Percentiles rank a stretch among this genome's conserved stretches.
These are phyloP conservation scores for Aramus guarauna DNA, from an alignment of 2,113 vertebrate genomes.

Conservation along the genomic window DNA sequence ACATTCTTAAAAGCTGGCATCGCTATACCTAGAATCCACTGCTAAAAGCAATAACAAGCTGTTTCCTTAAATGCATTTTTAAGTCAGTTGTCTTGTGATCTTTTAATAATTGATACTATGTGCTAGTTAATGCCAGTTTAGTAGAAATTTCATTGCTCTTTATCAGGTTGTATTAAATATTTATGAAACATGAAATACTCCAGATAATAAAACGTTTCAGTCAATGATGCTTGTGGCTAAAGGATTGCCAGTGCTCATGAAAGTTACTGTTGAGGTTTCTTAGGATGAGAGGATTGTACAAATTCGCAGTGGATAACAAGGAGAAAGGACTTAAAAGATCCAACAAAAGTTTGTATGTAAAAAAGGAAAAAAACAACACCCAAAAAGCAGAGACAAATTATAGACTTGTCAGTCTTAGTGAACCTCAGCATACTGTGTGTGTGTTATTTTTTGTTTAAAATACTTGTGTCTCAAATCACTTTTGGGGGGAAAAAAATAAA, in stretches of 20 bases:
- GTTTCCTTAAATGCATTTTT: not conserved
- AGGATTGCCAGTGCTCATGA: not conserved
- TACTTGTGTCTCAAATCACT: not conserved
- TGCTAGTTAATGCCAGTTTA: not conserved
- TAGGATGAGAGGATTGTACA: not conserved
- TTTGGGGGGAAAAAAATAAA: not conserved
- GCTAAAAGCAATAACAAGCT: not conserved
- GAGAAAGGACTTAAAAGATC: not conserved
- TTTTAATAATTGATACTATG: not conserved
- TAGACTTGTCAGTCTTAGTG: not conserved
- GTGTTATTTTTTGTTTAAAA: not conserved
- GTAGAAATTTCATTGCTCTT: not conserved
- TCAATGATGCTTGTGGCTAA: not conserved
- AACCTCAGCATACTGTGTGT: fast-evolving
- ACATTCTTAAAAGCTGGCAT: not conserved
- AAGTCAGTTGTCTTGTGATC: not conserved
- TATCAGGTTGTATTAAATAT: not conserved
- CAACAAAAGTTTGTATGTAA: not conserved
- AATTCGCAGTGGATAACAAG: no score
- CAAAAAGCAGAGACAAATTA: not conserved
- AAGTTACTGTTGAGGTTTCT: not conserved
- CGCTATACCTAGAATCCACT: not conserved
- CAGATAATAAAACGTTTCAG: not conserved
- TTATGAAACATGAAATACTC: not conserved
- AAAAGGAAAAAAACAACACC: not conserved